Evolutionary conservation across 2,888 invertebrate species (phyloP), one percentile per base, ranked within the genome.

Genomic region (Andrena marginata): DNA sequence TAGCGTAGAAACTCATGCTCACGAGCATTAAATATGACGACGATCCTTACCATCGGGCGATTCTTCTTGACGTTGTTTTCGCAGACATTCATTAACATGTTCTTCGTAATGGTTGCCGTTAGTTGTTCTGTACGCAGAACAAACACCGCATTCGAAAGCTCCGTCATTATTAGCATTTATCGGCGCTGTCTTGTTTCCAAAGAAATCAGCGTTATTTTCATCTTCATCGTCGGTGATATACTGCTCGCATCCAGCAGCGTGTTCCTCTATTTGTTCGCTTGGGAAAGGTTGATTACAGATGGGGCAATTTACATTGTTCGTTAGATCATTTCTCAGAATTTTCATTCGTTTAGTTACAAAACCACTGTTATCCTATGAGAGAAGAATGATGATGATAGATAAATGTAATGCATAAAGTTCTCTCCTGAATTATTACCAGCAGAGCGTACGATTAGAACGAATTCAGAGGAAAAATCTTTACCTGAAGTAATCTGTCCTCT

Each of bases 201-300:
- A 13, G 42, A 49, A 23, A 60, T 74, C 16, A 7, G 26, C 23
- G n/a, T 73, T 74, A 63, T 35, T 56, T n/a, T 71, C 67, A 1
- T 69, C 51, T 13, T 84, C 79, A 16, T 75, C 60, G 6, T 69
- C 64, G 0, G 60, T 73, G 31, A 85, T 85, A 63, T 84, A 93
- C 71, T 89, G 90, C 16, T 89, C 85, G 42, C 93, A 93, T 48
- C 73, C 80, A 2, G 90, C 90, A 20, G 93, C 93, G 76, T 93
- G 93, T 35, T 60, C 67, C 68, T 90, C 87, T 75, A 93, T 92
- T 48, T 89, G 76, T 13, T 85, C 77, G 48, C 10, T 59, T 29
- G 89, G 74, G 48, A 92, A 93, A 8, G 33, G 62, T 62, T 88
- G 86, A 62, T 85, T 87, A 74, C 93, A 93, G 62, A 93, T 92